Conservation (phyloP, 2,797 vertebrate genomes). For the Linurgus olivaceus region DNA sequence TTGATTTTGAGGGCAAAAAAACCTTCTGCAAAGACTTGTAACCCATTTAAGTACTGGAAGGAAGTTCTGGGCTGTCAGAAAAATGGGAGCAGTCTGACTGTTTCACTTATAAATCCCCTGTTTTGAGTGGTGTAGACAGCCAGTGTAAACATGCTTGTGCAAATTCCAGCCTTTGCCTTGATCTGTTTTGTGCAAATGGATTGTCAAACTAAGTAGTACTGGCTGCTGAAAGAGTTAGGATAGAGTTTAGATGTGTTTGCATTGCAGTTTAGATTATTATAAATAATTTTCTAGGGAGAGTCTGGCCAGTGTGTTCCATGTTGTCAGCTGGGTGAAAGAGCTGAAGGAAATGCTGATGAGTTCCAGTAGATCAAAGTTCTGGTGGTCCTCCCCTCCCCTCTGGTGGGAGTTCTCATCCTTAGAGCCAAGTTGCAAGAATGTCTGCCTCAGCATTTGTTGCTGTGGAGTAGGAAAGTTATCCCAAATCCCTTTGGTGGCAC, state of each 20-base stretch:
- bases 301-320: neutral
- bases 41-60: neutral
- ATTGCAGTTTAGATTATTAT: neutral
- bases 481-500: neutral
- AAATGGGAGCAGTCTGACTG: neutral
- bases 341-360: neutral
- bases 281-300: neutral
- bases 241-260: neutral
- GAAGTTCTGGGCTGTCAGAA: neutral
- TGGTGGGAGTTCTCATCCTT: neutral
- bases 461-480: neutral
- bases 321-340: neutral
- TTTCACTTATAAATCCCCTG: neutral
- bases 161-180: neutral
- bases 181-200: neutral
- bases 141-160: neutral
- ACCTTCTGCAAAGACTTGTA: neutral
- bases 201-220: neutral
- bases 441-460: neutral
- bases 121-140: neutral
- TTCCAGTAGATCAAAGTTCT: neutral
- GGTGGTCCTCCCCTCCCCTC: neutral
- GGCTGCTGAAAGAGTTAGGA: neutral
- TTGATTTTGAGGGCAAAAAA: neutral
- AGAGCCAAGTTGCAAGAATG: neutral